Base-by-base conservation (phyloP, 2,113 vertebrate species). In the Hassar affinis region DNA sequence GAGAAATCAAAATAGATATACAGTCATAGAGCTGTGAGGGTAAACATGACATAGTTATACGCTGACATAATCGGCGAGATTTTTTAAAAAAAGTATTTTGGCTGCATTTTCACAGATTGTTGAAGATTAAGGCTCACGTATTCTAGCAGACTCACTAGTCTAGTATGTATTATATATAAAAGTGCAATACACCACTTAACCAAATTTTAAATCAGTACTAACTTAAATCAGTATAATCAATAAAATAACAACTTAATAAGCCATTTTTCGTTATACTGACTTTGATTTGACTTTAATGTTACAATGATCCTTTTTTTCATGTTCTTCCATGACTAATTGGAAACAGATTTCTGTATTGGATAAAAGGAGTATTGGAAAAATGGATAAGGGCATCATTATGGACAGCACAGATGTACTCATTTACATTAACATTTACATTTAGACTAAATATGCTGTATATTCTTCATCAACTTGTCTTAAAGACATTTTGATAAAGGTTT, bases 271-370 rank as follows among this genome's bases (percentile, higher is more conserved):
- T 15, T 35, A 11, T 14, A 69, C 66, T 69, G 66, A 71, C 8
- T n/a, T n/a, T n/a, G n/a, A n/a, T 20, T 20, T 25, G 20, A 69
- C 35, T 71, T 71, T 15, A 45, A 14, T 20, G 12, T 14, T n/a
- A 47, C 1, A 25, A 22, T 6, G n/a, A 15, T 2, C 20, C 25
- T 68, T 4, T 14, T 64, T 33, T 68, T 68, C 20, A 22, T 69
- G 33, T 33, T 25, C 18, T 42, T 69, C 20, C 18, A 42, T 2
- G 3, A 8, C 8, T 69, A 69, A 69, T 22, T 2, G 2, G 66
- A 69, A 69, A 69, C 66, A 71, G 68, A 47, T 47, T 71, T 45
- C 42, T 71, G 69, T 42, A 69, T 5, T 72, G 22, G 42, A 47
- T 47, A 15, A 47, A 47, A 47, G 22, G 69, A 69, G 38, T 45